Base-by-base conservation (phyloP, 2,797 vertebrate species). In the Lates japonicus region DNA sequence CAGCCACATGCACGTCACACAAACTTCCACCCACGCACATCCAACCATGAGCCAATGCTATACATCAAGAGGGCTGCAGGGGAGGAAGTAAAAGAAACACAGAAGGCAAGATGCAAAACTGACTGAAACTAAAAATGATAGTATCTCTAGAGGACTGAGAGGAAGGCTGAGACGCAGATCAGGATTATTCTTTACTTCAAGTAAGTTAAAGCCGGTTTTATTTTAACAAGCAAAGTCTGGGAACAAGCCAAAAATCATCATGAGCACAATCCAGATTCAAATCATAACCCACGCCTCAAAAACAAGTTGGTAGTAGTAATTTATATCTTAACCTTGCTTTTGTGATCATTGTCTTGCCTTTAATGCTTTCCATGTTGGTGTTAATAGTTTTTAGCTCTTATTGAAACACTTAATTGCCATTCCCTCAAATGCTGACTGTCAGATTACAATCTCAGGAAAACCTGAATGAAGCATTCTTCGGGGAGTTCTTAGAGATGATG, bases 1-100 rank as follows among this genome's bases (percentile, higher is more conserved):
- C 35, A 70, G 74, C 46, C 74, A 57, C 67, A 78, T 79, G 67
- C 69, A 79, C 42, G 11, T 86, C 79, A 69, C 68, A 84, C 72
- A 64, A 51, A 82, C 70, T 31, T 68, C 68, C 65, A 49, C 82
- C 70, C 61, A 78, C 64, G 1, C 78, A 78, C 51, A 81, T 78
- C 64, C 59, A 76, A 84, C 62, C 22, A 12, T 14, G 20, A 70
- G 51, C 80, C 71, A 60, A 73, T 22, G 4, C 19, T 17, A 2
- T 29, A 61, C 44, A 75, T 80, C 22, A 19, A 78, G 49, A 60
- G 3, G 35, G 42, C 74, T 65, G 37, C 51, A 62, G 73, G 58
- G 71, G 37, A 46, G 66, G 71, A 42, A 46, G 66, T 33, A 7
- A n/a, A 11, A 49, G 29, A 48, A 42, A 51, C 16, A 20, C 33